Evolutionary conservation across 2,797 vertebrate genomes (phyloP), one percentile per base, ranked within the genome.

Genomic region (Sebastes steindachneri): DNA sequence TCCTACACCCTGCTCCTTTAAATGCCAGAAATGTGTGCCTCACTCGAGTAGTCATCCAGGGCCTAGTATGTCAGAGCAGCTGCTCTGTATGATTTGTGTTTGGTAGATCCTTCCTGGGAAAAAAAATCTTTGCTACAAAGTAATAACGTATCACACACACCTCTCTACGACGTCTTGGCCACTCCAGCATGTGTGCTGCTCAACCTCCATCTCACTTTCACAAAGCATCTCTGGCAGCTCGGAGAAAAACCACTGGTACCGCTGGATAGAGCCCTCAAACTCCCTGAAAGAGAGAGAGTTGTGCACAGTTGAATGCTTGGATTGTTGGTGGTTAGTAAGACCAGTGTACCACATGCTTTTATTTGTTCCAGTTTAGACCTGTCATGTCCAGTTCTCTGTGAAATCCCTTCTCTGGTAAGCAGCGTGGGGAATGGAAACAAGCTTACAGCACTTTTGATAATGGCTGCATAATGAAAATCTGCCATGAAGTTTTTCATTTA

Each of bases 101-200:
- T 51, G 28, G 9, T 55, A 8, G 4, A 6, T 31, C n/a, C 17
- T 53, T 63, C 0, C n/a, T 48, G 7, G 14, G 10, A 66, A 55
- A 25, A 23, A 37, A 21, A 8, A 7, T 23, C 3, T 51, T 51
- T 11, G 19, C 3, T 33, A 14, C 9, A 54, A 67, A 35, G 26
- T 17, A 19, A 45, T 53, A 62, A 66, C 28, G 28, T 14, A 53
- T 9, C 63, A 48, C 65, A 75, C 83, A 41, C 23, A 98, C 97
- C 97, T 98, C 79, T 98, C 97, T 6, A 97, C 97, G 7, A 97
- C 96, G 26, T 97, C 96, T 75, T 96, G 95, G 80, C 97, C 96
- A 1, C 96, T 97, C 97, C 97, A 98, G 91, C 97, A 98, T 25
- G 96, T 97, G 77, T 96, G 96, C 89, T 97, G 96, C 84, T 97